phyloP scores from a whole-genome alignment of 2,797 vertebrate species.

The Catostomus latipinnis region DNA sequence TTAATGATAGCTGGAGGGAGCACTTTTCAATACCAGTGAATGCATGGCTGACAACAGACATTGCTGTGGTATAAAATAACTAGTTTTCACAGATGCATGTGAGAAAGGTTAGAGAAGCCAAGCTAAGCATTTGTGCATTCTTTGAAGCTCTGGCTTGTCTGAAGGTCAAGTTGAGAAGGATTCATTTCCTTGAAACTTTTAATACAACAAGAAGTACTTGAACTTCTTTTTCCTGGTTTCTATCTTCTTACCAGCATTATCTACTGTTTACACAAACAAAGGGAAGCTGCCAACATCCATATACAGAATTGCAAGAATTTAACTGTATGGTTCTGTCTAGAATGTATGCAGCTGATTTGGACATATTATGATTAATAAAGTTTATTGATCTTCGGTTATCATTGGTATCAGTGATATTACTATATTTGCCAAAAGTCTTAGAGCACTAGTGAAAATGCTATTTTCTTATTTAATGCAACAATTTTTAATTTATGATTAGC shows the following conservation, averaged over 20 bases:
- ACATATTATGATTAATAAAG: neutral
- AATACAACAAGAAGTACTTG: constrained; percentile 1
- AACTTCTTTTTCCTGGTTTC: constrained; percentile 46
- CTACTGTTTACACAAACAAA: neutral
- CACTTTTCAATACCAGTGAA: constrained; percentile 16
- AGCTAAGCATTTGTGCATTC: neutral
- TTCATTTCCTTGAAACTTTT: constrained; percentile 44
- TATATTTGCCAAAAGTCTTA: neutral
- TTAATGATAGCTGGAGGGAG: constrained; percentile 30
- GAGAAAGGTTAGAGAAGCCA: neutral
- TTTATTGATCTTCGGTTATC: neutral
- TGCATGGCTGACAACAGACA: neutral
- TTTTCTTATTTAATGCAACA: too few species aligned
- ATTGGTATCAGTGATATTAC: neutral
- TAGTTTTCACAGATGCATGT: neutral
- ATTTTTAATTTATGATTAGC: too few species aligned
- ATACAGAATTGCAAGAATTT: neutral
- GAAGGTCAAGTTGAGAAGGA: constrained; percentile 49
- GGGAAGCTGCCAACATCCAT: neutral
- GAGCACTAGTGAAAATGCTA: too few species aligned
- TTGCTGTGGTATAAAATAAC: constrained; percentile 15
- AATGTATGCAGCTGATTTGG: neutral
- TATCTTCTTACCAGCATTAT: constrained; percentile 9
- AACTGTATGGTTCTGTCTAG: neutral
- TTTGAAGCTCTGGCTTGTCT: neutral